Evolutionary conservation across 2,888 invertebrate genomes (phyloP), one percentile per base, ranked within the genome.

Genomic region (Sclerodermus sp.): DNA sequence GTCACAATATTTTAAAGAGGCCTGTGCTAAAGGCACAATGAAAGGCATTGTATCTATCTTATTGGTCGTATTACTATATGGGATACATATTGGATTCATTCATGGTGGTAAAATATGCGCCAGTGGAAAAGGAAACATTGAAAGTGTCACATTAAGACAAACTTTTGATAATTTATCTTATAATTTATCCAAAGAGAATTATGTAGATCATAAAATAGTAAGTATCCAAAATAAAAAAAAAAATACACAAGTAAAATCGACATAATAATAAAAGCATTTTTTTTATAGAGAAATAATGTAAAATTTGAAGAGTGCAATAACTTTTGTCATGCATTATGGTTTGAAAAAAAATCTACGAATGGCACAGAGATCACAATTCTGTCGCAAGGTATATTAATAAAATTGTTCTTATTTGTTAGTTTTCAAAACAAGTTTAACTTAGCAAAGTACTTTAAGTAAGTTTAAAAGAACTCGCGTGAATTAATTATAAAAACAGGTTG

Each of bases 261-360:
- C n/a, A n/a, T n/a, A n/a, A 12, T 34, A 34, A 34, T 34, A 34
- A 8, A 13, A 34, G 4, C 12, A 8, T 34, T 3, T 55, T 40
- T 15, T 46, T 59, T 59, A 9, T 51, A 75, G 74, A 59, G 54
- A 41, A 62, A 67, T 47, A 58, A 70, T 41, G 62, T 70, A 42
- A 60, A 67, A 51, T 71, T 61, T 49, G 71, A 73, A 38, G 62
- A 50, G 23, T 75, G 74, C 48, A 67, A 66, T 31, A 84, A 85
- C n/a, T 84, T 82, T 60, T 91, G 91, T 69, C 91, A 86, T 71
- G 85, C 90, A 0, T 78, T 89, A 1, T 90, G 88, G 88, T 81
- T 83, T 60, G 83, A 85, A 59, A 84, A 87, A 62, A 72, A 66
- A 56, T 68, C 68, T 44, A 76, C 78, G 8, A 80, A 82, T 44